Conservation (phyloP, 2,113 vertebrate genomes). For the Notothenia rossii region DNA sequence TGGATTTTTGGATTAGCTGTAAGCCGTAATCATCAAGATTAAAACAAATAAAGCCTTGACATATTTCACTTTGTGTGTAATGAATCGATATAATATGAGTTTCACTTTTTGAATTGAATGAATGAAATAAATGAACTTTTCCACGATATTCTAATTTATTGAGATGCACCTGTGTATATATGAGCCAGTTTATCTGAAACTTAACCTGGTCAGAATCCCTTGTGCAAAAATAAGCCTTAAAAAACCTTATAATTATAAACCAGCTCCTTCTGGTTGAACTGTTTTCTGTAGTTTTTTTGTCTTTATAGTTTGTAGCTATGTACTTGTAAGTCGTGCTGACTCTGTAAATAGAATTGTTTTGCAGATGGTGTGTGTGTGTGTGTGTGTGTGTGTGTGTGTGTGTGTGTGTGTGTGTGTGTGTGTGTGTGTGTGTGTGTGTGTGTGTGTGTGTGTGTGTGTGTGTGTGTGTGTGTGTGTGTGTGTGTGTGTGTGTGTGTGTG, state of each 20-base stretch:
- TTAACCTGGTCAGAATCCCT: not conserved
- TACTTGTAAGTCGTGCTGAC: constrained; percentile 37
- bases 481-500: constrained; percentile 4
- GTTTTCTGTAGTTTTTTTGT: not conserved
- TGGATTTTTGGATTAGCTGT: no score
- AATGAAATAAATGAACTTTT: no score
- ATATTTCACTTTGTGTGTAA: no score
- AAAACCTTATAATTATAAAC: not conserved
- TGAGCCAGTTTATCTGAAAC: not conserved
- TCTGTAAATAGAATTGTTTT: constrained; percentile 34
- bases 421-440: constrained; percentile 44
- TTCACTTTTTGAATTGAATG: no score
- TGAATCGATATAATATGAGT: no score
- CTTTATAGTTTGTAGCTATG: constrained; percentile 8
- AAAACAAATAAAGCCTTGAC: no score
- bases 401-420: constrained; percentile 37
- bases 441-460: constrained; percentile 37
- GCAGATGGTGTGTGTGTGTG: constrained; percentile 28
- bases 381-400: constrained; percentile 44
- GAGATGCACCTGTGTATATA: not conserved
- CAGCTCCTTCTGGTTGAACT: not conserved
- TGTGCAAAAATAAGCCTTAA: not conserved
- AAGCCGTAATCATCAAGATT: no score
- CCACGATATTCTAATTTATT: no score
- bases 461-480: constrained; percentile 33